These are phyloP conservation scores for Laspeyria flexula DNA, from an alignment of 2,888 invertebrate genomes.

Conservation along the genomic window DNA sequence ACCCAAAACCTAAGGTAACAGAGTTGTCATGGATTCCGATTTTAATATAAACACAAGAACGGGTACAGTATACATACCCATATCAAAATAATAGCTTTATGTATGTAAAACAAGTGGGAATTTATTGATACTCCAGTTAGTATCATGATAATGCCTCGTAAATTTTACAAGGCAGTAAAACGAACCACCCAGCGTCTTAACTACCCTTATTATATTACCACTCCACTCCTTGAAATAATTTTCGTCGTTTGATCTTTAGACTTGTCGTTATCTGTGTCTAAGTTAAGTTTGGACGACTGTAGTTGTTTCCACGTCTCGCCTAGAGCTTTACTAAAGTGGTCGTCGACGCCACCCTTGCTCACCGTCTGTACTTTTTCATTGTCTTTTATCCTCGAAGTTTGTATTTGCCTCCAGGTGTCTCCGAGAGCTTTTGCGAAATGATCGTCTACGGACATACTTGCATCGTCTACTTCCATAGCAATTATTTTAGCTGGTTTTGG, in stretches of 20 bases:
- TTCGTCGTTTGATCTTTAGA: constrained; percentile 74
- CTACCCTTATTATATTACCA: constrained; percentile 75
- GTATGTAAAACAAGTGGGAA: constrained; percentile 75
- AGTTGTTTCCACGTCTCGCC: constrained; percentile 94
- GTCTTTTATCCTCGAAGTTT: constrained; percentile 86
- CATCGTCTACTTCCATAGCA: constrained; percentile 86
- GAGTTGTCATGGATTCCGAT: constrained; percentile 73
- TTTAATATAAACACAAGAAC: constrained; percentile 40
- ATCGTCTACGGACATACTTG: constrained; percentile 92
- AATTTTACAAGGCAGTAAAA: constrained; percentile 72
- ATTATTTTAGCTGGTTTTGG: constrained; percentile 75
- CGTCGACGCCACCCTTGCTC: constrained; percentile 88
- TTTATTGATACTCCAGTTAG: constrained; percentile 74
- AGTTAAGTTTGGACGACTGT: constrained; percentile 84
- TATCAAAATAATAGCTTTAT: constrained; percentile 62
- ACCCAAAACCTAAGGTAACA: constrained; percentile 77
- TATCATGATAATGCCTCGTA: constrained; percentile 72
- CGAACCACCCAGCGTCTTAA: constrained; percentile 59
- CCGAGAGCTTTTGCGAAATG: constrained; percentile 96
- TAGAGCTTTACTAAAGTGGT: constrained; percentile 96
- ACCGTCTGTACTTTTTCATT: constrained; percentile 65
- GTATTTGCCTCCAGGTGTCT: constrained; percentile 93
- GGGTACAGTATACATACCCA: constrained; percentile 50
- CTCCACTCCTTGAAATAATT: constrained; percentile 81
- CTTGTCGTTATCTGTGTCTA: constrained; percentile 62